Base-by-base conservation (phyloP, 2,888 invertebrate species). In the Drosophila putrida region DNA sequence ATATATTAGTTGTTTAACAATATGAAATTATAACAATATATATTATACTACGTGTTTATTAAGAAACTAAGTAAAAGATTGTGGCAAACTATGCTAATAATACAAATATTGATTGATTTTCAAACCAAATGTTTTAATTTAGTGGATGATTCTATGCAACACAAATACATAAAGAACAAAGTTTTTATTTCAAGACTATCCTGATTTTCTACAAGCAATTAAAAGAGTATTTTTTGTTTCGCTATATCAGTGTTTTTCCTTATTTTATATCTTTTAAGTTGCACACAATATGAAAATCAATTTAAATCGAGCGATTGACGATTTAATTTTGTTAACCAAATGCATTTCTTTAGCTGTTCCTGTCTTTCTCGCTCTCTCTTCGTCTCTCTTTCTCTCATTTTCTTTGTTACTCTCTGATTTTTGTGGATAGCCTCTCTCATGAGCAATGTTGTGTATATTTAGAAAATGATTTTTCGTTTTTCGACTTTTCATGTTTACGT, bases 381-480 rank as follows among this genome's bases (percentile, higher is more conserved):
- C n/a, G n/a, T 31, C 38, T 13, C 3, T 13, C 33, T 39, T 39
- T 49, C 20, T 36, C 27, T 44, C 20, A 5, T 35, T 66, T 47
- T 43, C 38, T 31, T 10, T n/a, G 49, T 51, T 57, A 65, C 58
- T 46, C 44, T 36, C 44, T 38, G 33, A 8, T 28, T 46, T 27
- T 13, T 35, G 31, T 27, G 50, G 43, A 28, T 5, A 28, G 28
- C 5, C 9, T 10, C 44, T 57, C 60, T 62, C 39, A 46, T 59
- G 72, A 72, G 70, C 51, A 49, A 61, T 59, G 36, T 75, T 71
- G 70, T 75, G 9, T 86, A 85, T 86, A 80, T 69, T 89, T 88
- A 89, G 89, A 85, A 88, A 66, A 85, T 89, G 86, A 88, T 88
- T 89, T 89, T 87, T 64, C 73, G 54, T 74, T 80, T 82, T 85